Evolutionary conservation across 2,113 vertebrate genomes (phyloP), one percentile per base, ranked within the genome.

Genomic region (Grallaria varia): DNA sequence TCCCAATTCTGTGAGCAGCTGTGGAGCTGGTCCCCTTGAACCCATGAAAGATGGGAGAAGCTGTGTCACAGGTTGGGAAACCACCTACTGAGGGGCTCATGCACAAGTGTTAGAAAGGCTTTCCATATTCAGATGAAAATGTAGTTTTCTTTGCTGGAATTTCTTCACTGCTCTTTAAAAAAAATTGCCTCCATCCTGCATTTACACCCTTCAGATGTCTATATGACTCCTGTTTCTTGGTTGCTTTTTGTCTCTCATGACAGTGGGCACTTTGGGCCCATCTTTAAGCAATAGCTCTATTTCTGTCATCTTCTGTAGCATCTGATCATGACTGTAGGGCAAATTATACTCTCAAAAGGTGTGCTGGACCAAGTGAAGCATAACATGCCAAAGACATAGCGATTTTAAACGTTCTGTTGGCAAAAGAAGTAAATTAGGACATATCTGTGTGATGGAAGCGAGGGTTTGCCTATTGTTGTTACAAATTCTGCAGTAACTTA

Each of bases 331-430:
- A n/a, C 52, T 53, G 3, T n/a, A 21, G 55, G 83, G 90, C 68
- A 95, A 31, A 89, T 87, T 75, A 44, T 31, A 87, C 63, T 44
- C 92, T 89, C 47, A 64, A 90, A 92, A 96, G 90, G 73, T 94
- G 58, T 75, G 76, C 88, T 72, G 85, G 92, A 56, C 79, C 73
- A 56, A 76, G 59, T 18, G 87, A 85, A 86, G 88, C 35, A 10
- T 47, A 44, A 64, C 24, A 8, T 37, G 56, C 59, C 72, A 44
- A 66, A 94, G 89, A 60, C 17, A 4, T 2, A 10, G 50, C 4
- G 2, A n/a, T n/a, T 90, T 93, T 80, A 84, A 93, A 50, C 0
- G 0, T 69, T 90, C 63, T 62, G n/a, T 60, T 94, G 95, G 91
- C 77, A 68, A 62, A 89, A 69, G 50, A 66, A 71, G 59, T 80